phyloP scores from a whole-genome alignment of 2,888 invertebrate genomes.

The Andrena fulva region DNA sequence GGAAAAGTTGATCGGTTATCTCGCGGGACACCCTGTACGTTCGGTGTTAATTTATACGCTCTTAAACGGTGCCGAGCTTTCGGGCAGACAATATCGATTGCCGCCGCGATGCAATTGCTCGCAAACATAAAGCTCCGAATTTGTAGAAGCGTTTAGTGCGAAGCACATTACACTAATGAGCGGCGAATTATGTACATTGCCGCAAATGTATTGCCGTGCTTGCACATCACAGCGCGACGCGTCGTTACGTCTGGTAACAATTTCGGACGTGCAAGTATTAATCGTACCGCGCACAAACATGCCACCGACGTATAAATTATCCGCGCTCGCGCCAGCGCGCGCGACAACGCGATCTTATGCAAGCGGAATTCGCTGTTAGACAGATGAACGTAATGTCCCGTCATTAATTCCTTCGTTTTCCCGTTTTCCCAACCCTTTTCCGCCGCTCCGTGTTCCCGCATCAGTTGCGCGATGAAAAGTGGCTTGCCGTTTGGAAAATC shows the following conservation, averaged over 20 bases:
- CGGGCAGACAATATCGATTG: constrained; percentile 69
- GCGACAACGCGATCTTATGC: constrained; percentile 52
- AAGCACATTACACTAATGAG: constrained; percentile 74
- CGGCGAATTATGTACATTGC: constrained; percentile 73
- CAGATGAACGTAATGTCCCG: constrained; percentile 23
- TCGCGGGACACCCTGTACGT: constrained; percentile 15
- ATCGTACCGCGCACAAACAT: constrained; percentile 63
- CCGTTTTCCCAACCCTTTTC: neutral
- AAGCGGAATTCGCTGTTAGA: constrained; percentile 35
- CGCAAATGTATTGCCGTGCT: constrained; percentile 66
- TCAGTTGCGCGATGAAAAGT: neutral
- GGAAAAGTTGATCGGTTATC: neutral
- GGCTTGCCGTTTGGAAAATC: too few species aligned
- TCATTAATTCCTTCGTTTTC: constrained; percentile 44
- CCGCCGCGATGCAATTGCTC: constrained; percentile 62
- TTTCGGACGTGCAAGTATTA: constrained; percentile 71
- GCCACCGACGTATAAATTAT: constrained; percentile 60
- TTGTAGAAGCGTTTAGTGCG: constrained; percentile 71
- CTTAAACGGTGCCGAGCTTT: constrained; percentile 55
- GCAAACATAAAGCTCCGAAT: constrained; percentile 69
- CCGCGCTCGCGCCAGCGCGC: constrained; percentile 1
- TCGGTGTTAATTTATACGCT: constrained; percentile 52
- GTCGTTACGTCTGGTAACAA: constrained; percentile 66
- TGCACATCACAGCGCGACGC: constrained; percentile 55
- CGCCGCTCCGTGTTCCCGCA: too few species aligned